A percentile compares a stretch with the other conserved stretches of the same genome.
phyloP scores from a whole-genome alignment of 2,888 invertebrate species.

The Acleris emargana region DNA sequence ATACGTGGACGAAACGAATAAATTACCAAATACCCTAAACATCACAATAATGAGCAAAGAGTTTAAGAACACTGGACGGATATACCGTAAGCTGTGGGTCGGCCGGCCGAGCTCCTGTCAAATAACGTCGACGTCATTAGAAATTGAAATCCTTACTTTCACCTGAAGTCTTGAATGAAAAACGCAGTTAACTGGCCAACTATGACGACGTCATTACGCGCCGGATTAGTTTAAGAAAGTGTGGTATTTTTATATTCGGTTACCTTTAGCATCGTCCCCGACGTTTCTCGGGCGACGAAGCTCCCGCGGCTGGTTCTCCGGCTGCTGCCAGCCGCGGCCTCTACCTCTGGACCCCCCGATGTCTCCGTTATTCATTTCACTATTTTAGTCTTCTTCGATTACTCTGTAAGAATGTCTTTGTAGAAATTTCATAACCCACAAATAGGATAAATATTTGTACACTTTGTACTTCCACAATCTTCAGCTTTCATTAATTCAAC shows the following conservation, averaged over 20 bases:
- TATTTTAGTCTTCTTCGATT: slow-evolving; percentile 50
- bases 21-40: slow-evolving; percentile 17
- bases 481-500: slow-evolving; percentile 60
- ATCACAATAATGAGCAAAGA: slow-evolving; percentile 5
- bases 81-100: slow-evolving; percentile 43
- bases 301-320: slow-evolving; percentile 75
- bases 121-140: slow-evolving; percentile 72
- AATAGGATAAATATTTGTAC: slow-evolving; percentile 39
- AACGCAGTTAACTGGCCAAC: slow-evolving; percentile 59
- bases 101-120: slow-evolving; percentile 60
- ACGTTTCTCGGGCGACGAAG: slow-evolving; percentile 72
- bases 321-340: slow-evolving; percentile 79
- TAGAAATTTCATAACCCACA: slow-evolving; percentile 68
- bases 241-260: slow-evolving; percentile 40
- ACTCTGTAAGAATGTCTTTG: slow-evolving; percentile 50
- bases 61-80: slow-evolving; percentile 10
- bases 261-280: slow-evolving; percentile 70
- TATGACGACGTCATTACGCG: slow-evolving; percentile 61
- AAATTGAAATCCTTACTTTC: slow-evolving; percentile 79
- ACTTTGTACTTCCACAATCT: slow-evolving; percentile 30
- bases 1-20: slow-evolving; percentile 23
- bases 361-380: slow-evolving; percentile 82
- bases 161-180: slow-evolving; percentile 68
- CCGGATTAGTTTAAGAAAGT: slow-evolving; percentile 55
- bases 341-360: slow-evolving; percentile 77